A percentile compares a stretch with the other conserved stretches of the same genome.
Conservation (phyloP, 1,140 invertebrate genomes). For the Conus ventricosus region DNA sequence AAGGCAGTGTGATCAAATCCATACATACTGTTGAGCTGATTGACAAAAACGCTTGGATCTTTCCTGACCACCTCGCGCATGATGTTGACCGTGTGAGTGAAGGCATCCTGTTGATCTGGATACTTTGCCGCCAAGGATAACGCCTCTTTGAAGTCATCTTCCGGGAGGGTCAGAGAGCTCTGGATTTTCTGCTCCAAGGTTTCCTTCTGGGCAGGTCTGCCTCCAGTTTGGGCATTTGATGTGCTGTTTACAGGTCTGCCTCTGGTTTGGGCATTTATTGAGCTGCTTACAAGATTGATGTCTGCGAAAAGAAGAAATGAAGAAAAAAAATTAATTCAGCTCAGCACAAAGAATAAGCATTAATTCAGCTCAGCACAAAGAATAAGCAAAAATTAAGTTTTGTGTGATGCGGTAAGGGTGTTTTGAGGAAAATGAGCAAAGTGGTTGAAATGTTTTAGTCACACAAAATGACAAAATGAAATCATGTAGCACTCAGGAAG, state of each 20-base stretch:
- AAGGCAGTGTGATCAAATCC: no score
- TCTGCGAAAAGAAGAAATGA: neutral
- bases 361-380: no score
- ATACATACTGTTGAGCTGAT: no score
- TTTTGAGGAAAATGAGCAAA: no score
- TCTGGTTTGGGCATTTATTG: no score
- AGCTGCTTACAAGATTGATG: no score
- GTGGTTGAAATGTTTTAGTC: no score
- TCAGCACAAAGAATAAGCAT: no score
- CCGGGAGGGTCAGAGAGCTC: neutral
- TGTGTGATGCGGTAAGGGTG: no score
- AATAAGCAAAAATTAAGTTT: no score
- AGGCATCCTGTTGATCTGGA: neutral
- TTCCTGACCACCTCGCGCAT: neutral
- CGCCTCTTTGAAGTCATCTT: neutral
- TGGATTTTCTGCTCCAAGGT: slow-evolving; percentile 12
- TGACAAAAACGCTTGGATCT: neutral
- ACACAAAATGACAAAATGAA: no score
- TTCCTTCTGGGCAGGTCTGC: neutral
- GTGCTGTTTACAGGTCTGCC: neutral
- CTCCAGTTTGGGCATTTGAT: neutral
- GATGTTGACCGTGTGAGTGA: slow-evolving; percentile 1
- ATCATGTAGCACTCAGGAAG: no score
- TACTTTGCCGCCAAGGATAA: neutral
- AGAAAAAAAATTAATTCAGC: neutral